Base-by-base conservation (phyloP, 2,888 invertebrate genomes). In the Isoperla grammatica region DNA sequence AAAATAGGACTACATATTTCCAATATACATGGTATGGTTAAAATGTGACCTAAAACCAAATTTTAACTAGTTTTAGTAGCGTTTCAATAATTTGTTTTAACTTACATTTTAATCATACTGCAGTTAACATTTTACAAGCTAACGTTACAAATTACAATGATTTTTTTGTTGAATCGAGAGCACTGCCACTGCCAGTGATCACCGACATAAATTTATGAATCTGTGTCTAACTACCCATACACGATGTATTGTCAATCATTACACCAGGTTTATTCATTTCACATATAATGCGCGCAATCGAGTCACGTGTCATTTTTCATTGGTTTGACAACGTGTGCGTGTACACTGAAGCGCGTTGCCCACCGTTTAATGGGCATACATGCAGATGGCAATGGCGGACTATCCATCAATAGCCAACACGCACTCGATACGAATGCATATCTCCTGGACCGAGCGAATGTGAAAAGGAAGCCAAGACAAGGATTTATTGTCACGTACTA, bases 231-330 rank as follows among this genome's bases (percentile, higher is more conserved):
- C n/a, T n/a, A n/a, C n/a, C n/a, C n/a, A n/a, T n/a, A n/a, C n/a
- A n/a, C n/a, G n/a, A n/a, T n/a, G n/a, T n/a, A n/a, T 45, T 45
- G 19, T 45, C 11, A 4, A 45, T 45, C 2, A 45, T 17, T 17
- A 17, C 15, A 45, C 45, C 19, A 17, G 45, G 45, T 11, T 45
- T 45, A 19, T 45, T 45, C n/a, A 15, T 45, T 11, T 6, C 45
- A 19, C n/a, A 45, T 45, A 45, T 5, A 45, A 42, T 9, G 8
- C 5, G 42, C n/a, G 19, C 3, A 5, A 17, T 13, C 2, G 45
- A 45, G 45, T 45, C 42, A 12, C 15, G 15, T 45, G 15, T 45
- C 15, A 45, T 45, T 45, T 45, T 45, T 45, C 45, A 45, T 45
- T 17, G 17, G 17, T 19, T 45, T 45, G n/a, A 40, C 42, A 45